Evolutionary conservation across 1,140 invertebrate species (phyloP).

Genomic region (Drosophila bocqueti): DNA sequence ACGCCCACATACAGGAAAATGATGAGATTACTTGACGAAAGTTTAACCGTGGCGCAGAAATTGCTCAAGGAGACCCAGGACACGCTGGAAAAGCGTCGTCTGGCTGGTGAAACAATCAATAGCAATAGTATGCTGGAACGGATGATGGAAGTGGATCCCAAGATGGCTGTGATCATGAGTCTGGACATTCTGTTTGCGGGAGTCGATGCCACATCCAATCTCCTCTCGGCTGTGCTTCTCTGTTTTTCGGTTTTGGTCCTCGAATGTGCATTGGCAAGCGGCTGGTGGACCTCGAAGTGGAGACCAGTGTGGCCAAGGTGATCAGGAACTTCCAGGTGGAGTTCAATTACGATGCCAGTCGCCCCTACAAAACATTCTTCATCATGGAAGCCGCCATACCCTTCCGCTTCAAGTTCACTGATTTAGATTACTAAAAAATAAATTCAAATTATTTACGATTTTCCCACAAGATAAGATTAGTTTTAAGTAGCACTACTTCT

Average conservation of each 20-base stretch:
- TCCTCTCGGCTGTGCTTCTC: constrained; percentile 45
- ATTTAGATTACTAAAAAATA: constrained; percentile 38
- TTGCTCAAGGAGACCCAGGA: constrained; percentile 49
- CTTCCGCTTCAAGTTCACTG: constrained; percentile 63
- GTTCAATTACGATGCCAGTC: constrained; percentile 81
- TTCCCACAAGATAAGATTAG: constrained; percentile 18
- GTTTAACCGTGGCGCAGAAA: constrained; percentile 19
- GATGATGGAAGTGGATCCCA: constrained; percentile 87
- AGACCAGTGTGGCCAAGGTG: constrained; percentile 87
- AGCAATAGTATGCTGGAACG: constrained; percentile 86
- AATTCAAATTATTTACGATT: background rate
- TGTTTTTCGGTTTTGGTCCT: constrained; percentile 87
- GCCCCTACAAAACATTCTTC: constrained; percentile 46
- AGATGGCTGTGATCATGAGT: constrained; percentile 88
- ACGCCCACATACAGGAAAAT: constrained; percentile 87
- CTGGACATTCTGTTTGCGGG: constrained; percentile 91
- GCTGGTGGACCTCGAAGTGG: constrained; percentile 90
- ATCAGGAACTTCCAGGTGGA: constrained; percentile 86
- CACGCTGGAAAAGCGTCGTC: constrained; percentile 23
- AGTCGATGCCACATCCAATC: constrained; percentile 87
- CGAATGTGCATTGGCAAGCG: constrained; percentile 87
- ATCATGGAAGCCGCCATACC: constrained; percentile 53
- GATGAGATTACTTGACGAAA: constrained; percentile 84
- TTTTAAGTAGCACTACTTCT: background rate
- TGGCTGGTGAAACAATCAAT: constrained; percentile 25